Conservation (phyloP, 2,113 vertebrate genomes). For the Amblyornis subalaris region DNA sequence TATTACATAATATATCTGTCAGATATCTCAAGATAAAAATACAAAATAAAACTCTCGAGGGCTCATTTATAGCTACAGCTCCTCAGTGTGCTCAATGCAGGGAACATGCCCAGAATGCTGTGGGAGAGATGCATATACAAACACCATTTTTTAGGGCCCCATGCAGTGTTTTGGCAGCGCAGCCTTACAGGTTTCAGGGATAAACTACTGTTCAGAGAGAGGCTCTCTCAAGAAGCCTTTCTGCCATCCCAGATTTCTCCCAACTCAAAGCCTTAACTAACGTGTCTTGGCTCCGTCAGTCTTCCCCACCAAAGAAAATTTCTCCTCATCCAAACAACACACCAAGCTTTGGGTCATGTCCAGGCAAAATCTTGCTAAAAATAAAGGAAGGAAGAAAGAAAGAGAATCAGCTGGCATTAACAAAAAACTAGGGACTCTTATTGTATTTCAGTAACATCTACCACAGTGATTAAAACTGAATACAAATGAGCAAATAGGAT, state of each 20-base stretch:
- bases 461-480: slow-evolving; percentile 22
- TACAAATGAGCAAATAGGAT: slow-evolving; percentile 2
- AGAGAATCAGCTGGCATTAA: not conserved
- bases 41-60: slow-evolving; percentile 37
- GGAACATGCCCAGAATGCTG: slow-evolving; percentile 35
- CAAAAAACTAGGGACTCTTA: not conserved
- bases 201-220: not conserved
- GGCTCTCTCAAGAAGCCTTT: not conserved
- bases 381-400: not conserved
- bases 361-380: not conserved
- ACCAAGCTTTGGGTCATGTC: not conserved
- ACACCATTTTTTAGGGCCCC: slow-evolving; percentile 12
- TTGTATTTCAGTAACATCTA: not conserved
- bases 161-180: slow-evolving; percentile 27
- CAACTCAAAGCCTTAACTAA: not conserved
- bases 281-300: accelerated
- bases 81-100: slow-evolving; percentile 12
- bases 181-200: not conserved
- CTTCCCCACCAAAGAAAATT: not conserved
- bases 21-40: slow-evolving; percentile 44
- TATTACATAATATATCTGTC: slow-evolving; percentile 43
- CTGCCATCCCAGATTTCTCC: not conserved
- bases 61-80: slow-evolving; percentile 4
- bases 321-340: not conserved
- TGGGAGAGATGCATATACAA: slow-evolving; percentile 24